These are phyloP conservation scores for Catharus ustulatus DNA, from an alignment of 2,797 vertebrate species.

Conservation along the genomic window DNA sequence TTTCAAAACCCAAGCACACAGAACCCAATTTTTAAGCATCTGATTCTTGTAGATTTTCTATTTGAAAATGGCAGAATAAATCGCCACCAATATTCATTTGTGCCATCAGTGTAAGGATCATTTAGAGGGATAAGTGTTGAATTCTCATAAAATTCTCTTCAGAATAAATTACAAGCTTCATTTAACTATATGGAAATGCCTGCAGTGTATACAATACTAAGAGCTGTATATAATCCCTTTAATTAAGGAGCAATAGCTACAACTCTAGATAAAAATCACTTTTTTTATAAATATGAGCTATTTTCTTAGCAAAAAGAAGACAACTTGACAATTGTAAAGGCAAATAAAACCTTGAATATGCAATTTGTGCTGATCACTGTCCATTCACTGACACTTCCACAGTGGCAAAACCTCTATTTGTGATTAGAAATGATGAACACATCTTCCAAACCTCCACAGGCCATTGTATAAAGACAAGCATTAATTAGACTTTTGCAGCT, in stretches of 20 bases:
- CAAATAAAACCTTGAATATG: not conserved
- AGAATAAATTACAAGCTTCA: not conserved
- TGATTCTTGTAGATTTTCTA: not conserved
- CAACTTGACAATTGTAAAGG: not conserved
- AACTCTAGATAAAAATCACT: not conserved
- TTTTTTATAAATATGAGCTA: not conserved
- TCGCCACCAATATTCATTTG: not conserved
- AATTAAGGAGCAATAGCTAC: not conserved
- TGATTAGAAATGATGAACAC: not conserved
- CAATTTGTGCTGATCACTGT: not conserved
- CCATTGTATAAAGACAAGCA: not conserved
- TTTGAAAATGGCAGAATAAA: not conserved
- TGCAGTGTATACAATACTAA: not conserved
- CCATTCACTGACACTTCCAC: not conserved
- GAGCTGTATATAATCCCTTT: not conserved
- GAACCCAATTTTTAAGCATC: not conserved
- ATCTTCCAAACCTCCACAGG: not conserved
- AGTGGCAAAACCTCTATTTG: not conserved
- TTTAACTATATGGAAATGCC: not conserved
- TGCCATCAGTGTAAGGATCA: not conserved
- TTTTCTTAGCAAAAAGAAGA: not conserved
- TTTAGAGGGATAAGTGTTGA: not conserved
- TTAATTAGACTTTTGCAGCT: not conserved
- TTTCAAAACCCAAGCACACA: not conserved
- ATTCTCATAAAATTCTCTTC: not conserved